Evolutionary conservation across 2,888 invertebrate species (phyloP).

Genomic region (Agrypnus murinus): DNA sequence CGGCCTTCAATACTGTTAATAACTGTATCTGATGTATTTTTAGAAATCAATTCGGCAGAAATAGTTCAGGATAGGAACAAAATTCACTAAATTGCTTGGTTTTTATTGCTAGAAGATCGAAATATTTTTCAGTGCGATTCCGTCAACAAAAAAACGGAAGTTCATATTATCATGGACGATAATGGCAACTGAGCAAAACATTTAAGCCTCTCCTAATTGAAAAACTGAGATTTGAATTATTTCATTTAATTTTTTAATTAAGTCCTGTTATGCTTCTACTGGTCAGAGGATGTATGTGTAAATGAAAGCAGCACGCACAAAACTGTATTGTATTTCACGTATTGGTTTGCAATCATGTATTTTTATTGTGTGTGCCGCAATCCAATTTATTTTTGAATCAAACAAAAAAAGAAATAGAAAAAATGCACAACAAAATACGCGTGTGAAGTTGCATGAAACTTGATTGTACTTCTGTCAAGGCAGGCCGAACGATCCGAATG

Average conservation of each 20-base stretch:
- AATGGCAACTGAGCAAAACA: no score
- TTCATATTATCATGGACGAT: no score
- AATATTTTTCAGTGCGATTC: no score
- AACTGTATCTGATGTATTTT: no score
- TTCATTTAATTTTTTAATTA: conserved; percentile 25
- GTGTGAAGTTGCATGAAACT: conserved; percentile 53
- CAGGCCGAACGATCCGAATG: conserved; percentile 42
- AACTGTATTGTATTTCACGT: conserved; percentile 15
- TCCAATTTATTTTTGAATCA: conserved; percentile 42
- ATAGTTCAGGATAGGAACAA: no score
- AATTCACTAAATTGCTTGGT: no score
- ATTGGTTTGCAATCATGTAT: conserved; percentile 25
- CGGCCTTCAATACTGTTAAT: no score
- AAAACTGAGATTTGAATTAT: no score
- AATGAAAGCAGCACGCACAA: conserved; percentile 4
- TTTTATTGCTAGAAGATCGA: no score
- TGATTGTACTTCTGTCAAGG: conserved; percentile 52
- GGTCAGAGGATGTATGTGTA: background rate
- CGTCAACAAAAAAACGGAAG: no score
- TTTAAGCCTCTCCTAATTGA: no score
- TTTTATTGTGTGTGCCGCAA: conserved; percentile 23
- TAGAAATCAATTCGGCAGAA: no score
- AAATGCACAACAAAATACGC: conserved; percentile 30
- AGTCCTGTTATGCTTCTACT: background rate
- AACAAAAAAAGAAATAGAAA: conserved; percentile 9